These are phyloP conservation scores for Himalopsyche japonica DNA, from an alignment of 2,888 invertebrate genomes.

Conservation along the genomic window DNA sequence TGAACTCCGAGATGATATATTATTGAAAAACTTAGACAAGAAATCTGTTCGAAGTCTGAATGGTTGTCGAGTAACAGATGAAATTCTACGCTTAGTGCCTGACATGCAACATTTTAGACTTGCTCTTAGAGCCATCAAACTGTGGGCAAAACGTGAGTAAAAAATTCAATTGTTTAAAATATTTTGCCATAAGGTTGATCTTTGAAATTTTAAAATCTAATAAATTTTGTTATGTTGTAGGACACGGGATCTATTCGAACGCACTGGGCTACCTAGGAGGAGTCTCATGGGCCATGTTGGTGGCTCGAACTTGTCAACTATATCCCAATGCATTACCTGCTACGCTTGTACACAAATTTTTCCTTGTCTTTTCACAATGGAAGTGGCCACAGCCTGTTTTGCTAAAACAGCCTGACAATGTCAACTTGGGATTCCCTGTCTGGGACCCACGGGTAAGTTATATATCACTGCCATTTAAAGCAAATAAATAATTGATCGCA, in stretches of 20 bases:
- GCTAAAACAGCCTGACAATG: conserved; percentile 87
- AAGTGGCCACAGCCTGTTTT: conserved; percentile 99
- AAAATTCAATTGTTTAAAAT: not conserved
- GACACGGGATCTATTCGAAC: conserved; percentile 97
- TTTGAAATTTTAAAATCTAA: not conserved
- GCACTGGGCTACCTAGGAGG: conserved; percentile 97
- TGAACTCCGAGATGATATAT: conserved; percentile 86
- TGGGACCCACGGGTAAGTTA: conserved; percentile 92
- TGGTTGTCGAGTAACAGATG: conserved; percentile 98
- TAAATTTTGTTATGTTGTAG: conserved; percentile 54
- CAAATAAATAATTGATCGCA: no score
- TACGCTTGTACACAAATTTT: conserved; percentile 96
- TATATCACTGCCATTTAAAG: no score
- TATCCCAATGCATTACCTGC: conserved; percentile 97
- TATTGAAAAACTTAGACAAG: conserved; percentile 93
- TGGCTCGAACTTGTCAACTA: conserved; percentile 95
- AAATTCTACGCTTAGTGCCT: conserved; percentile 94
- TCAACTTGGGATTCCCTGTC: conserved; percentile 86
- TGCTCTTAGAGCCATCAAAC: conserved; percentile 90
- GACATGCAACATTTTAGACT: conserved; percentile 92
- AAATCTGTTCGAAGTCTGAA: conserved; percentile 96
- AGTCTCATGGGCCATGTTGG: conserved; percentile 99
- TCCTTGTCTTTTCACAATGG: conserved; percentile 97
- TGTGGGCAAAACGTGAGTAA: conserved; percentile 95
- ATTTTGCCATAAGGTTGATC: not conserved